Conservation (phyloP, 2,888 invertebrate genomes). For the Lasioglossum calceatum region DNA sequence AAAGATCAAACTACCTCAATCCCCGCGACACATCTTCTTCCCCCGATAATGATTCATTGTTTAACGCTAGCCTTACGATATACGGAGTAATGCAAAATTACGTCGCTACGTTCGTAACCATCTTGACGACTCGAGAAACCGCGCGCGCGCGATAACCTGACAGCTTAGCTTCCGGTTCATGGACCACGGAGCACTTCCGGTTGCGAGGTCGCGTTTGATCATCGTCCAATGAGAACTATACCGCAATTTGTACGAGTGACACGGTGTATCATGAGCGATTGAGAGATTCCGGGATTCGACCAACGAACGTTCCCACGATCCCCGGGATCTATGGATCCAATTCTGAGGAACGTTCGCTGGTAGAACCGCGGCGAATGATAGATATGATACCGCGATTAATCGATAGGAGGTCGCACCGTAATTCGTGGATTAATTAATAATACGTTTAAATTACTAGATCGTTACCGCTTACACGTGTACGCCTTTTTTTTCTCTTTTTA, state of each 20-base stretch:
- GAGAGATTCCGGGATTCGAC: slow-evolving; percentile 13
- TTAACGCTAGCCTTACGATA: slow-evolving; percentile 46
- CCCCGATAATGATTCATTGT: slow-evolving; percentile 19
- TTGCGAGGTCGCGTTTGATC: slow-evolving; percentile 1
- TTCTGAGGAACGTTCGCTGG: background rate
- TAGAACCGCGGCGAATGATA: slow-evolving; percentile 22
- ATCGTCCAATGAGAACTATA: slow-evolving; percentile 43
- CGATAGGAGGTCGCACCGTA: slow-evolving; percentile 48
- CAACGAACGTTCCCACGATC: background rate
- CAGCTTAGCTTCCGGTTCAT: background rate
- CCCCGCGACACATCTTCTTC: slow-evolving; percentile 12
- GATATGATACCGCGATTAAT: slow-evolving; percentile 50
- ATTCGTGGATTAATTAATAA: slow-evolving; percentile 52
- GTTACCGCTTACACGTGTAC: slow-evolving; percentile 31
- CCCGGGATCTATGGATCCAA: background rate
- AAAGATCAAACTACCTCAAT: slow-evolving; percentile 21
- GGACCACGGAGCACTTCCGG: background rate
- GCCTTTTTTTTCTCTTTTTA: slow-evolving; percentile 38
- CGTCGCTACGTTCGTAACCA: slow-evolving; percentile 33
- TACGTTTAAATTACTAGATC: slow-evolving; percentile 59
- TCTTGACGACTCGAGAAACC: slow-evolving; percentile 35
- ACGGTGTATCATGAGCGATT: slow-evolving; percentile 48
- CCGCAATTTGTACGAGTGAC: slow-evolving; percentile 59
- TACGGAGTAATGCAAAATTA: slow-evolving; percentile 55
- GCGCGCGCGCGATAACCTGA: background rate